Evolutionary conservation across 2,888 invertebrate species (phyloP).

Genomic region (Neoscelio sp.): DNA sequence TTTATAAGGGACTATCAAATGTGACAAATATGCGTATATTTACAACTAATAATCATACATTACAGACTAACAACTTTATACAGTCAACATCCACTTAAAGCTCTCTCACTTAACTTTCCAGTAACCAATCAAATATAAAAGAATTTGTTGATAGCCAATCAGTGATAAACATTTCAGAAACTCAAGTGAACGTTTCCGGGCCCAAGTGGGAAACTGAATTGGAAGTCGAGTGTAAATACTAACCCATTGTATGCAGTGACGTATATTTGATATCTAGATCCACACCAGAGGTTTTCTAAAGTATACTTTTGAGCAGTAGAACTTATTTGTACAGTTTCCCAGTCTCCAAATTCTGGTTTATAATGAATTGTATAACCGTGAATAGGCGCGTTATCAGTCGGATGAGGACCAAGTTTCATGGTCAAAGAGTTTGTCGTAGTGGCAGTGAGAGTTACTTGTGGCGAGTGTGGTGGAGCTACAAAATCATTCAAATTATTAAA

Average conservation of each 20-base stretch:
- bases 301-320: conserved; percentile 92
- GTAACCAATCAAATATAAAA: too few relatives aligned
- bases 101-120: too few relatives aligned
- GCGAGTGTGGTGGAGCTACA: conserved; percentile 90
- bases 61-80: too few relatives aligned
- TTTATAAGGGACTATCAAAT: too few relatives aligned
- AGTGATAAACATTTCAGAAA: too few relatives aligned
- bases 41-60: too few relatives aligned
- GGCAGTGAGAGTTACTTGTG: conserved; percentile 89
- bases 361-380: conserved; percentile 96
- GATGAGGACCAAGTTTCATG: conserved; percentile 89
- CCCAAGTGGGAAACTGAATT: too few relatives aligned
- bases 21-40: too few relatives aligned
- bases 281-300: conserved; percentile 94
- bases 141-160: too few relatives aligned
- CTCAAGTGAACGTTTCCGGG: too few relatives aligned
- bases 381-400: conserved; percentile 93
- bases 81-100: too few relatives aligned
- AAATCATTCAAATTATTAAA: conserved; percentile 8
- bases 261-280: conserved; percentile 96
- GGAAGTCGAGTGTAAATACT: too few relatives aligned
- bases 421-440: conserved; percentile 90
- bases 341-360: conserved; percentile 97
- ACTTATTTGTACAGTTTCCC: conserved; percentile 93
- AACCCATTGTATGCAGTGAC: conserved; percentile 96